Evolutionary conservation across 2,797 vertebrate genomes (phyloP), one percentile per base, ranked within the genome.

Genomic region (Darevskia nairensis): DNA sequence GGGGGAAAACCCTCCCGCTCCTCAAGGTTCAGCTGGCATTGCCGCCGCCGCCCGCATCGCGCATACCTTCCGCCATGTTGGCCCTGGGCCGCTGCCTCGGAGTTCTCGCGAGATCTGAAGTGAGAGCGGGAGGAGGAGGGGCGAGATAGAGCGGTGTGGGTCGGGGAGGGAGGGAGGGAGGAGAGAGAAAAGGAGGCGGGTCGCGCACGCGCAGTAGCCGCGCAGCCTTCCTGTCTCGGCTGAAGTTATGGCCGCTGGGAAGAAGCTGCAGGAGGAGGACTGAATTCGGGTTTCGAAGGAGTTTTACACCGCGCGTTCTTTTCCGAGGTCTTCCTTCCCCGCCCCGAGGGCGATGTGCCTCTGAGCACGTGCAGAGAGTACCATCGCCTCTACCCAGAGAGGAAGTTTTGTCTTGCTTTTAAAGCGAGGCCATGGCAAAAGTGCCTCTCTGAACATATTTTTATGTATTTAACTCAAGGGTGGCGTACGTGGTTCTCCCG

Each of bases 61-160:
- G 4, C 85, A 95, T 98, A 99, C 98, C 99, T 98, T 99, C 98
- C 98, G 98, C 99, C 99, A 99, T 99, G 97, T 98, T 98, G 96
- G 97, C 96, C 93, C 94, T 46, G 92, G 91, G 92, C 97, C 93
- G 91, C 89, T 84, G 27, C 76, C 66, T 84, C 68, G 80, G 88
- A 68, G 88, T 97, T 98, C 98, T 98, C 98, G 98, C 98, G 98
- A 98, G 97, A 98, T 71, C 64, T 25, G 72, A 69, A 6, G 74
- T 39, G 2, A 82, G 27, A 64, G 11, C 23, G 27, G 6, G 78
- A 55, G 27, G 5, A 2, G 77, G 29, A 32, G 29, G 15, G 71
- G 4, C n/a, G 29, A 8, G 1, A 50, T 50, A 25, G n/a, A 13
- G 68, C 10, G 25, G 35, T 6, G n/a, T 25, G 1, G 10, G n/a